These are phyloP conservation scores for Tetranychus cinnabarinus DNA, from an alignment of 1,140 invertebrate genomes.

Conservation along the genomic window DNA sequence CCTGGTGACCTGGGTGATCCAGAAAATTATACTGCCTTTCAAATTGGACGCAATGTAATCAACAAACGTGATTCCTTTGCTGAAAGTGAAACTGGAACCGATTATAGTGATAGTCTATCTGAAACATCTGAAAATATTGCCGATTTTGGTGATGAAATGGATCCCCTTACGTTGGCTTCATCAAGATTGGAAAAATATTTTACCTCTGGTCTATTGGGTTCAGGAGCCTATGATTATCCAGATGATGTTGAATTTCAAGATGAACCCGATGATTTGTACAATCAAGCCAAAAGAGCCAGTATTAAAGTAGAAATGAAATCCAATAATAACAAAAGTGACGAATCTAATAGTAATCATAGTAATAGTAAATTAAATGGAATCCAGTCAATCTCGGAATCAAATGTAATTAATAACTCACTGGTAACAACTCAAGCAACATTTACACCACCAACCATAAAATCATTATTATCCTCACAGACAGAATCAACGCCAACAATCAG, in stretches of 20 bases:
- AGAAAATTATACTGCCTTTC: neutral
- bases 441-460: too few relatives aligned
- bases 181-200: constrained; percentile 74
- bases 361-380: too few relatives aligned
- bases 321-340: too few relatives aligned
- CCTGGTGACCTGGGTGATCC: neutral
- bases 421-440: too few relatives aligned
- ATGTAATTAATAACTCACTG: too few relatives aligned
- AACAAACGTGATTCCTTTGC: neutral
- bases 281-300: too few relatives aligned
- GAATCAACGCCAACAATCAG: too few relatives aligned
- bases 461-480: too few relatives aligned
- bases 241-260: constrained; percentile 25
- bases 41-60: neutral
- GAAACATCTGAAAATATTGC: constrained; percentile 9
- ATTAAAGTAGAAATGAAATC: too few relatives aligned
- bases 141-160: constrained; percentile 15
- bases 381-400: too few relatives aligned
- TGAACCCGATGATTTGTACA: too few relatives aligned
- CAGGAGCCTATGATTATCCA: constrained; percentile 23
- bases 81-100: neutral
- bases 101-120: neutral
- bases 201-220: constrained; percentile 54
- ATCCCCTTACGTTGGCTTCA: constrained; percentile 44
- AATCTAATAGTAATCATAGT: too few relatives aligned